Conservation (phyloP, 2,888 invertebrate genomes). For the Trypoxylon attenuatum region DNA sequence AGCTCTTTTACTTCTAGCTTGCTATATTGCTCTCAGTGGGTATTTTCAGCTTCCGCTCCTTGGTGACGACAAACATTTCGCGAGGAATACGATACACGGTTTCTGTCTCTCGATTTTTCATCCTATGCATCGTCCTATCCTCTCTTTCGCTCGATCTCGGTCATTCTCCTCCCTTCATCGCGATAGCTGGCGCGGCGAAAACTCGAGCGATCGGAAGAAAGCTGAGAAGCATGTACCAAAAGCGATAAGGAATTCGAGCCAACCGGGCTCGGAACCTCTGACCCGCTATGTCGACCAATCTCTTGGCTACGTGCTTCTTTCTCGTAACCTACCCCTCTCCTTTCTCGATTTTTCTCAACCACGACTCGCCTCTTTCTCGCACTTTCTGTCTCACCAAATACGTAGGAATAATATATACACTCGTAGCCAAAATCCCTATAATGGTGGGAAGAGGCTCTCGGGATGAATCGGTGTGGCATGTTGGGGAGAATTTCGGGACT, state of each 20-base stretch:
- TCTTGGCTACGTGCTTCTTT: slow-evolving; percentile 46
- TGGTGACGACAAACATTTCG: slow-evolving; percentile 7
- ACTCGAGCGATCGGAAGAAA: slow-evolving; percentile 52
- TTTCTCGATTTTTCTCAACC: not conserved
- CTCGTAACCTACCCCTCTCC: not conserved
- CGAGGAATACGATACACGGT: not conserved
- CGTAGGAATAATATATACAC: too few species aligned
- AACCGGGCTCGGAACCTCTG: slow-evolving; percentile 65
- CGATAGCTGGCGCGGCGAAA: slow-evolving; percentile 45
- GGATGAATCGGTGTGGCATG: too few species aligned
- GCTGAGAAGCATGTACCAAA: slow-evolving; percentile 55
- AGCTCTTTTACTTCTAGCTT: not conserved
- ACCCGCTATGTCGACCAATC: slow-evolving; percentile 67
- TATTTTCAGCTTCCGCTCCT: slow-evolving; percentile 1
- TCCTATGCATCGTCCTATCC: slow-evolving; percentile 2
- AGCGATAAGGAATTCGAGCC: slow-evolving; percentile 63
- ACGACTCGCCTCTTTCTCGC: too few species aligned
- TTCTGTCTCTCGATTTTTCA: too few species aligned
- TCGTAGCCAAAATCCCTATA: too few species aligned
- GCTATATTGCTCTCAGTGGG: not conserved
- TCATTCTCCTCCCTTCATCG: not conserved
- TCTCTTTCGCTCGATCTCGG: not conserved
- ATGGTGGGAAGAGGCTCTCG: too few species aligned
- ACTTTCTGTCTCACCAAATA: too few species aligned
- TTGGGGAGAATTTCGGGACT: too few species aligned